Evolutionary conservation across 2,797 vertebrate genomes (phyloP).

Genomic region (Macrochelys suwanniensis): DNA sequence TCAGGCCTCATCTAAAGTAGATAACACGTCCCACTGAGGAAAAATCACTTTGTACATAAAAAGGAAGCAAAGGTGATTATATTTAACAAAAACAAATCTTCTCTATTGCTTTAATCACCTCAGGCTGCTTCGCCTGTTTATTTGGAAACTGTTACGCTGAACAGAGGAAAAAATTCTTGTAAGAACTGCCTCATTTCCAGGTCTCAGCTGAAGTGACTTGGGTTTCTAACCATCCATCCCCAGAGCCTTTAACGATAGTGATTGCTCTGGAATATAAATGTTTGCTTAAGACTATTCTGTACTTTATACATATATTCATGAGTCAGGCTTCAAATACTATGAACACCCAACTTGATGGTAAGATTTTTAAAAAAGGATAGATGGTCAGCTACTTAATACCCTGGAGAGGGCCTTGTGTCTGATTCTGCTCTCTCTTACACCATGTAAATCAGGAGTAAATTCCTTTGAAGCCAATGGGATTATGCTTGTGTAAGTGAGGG

Average conservation of each 20-base stretch:
- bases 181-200: slow-evolving; percentile 69
- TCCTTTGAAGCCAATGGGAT: not conserved
- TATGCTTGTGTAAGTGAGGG: not conserved
- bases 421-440: not conserved
- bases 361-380: not conserved
- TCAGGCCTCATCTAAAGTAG: slow-evolving; percentile 79
- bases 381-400: accelerated
- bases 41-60: slow-evolving; percentile 80
- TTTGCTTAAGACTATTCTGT: slow-evolving; percentile 56
- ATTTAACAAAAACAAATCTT: slow-evolving; percentile 82
- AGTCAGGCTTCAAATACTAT: slow-evolving; percentile 27
- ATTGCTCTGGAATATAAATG: slow-evolving; percentile 58
- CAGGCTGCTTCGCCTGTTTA: slow-evolving; percentile 80
- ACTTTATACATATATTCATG: slow-evolving; percentile 70
- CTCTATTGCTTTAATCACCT: slow-evolving; percentile 82
- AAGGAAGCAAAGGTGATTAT: slow-evolving; percentile 81
- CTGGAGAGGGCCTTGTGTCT: not conserved
- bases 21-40: slow-evolving; percentile 77
- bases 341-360: not conserved
- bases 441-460: not conserved
- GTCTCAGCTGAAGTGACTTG: not conserved
- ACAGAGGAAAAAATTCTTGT: slow-evolving; percentile 57
- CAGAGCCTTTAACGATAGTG: not conserved
- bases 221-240: slow-evolving; percentile 53
- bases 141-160: slow-evolving; percentile 73